Evolutionary conservation across 2,888 invertebrate species (phyloP), one percentile per base, ranked within the genome.

Genomic region (Willowsia nigromaculata): DNA sequence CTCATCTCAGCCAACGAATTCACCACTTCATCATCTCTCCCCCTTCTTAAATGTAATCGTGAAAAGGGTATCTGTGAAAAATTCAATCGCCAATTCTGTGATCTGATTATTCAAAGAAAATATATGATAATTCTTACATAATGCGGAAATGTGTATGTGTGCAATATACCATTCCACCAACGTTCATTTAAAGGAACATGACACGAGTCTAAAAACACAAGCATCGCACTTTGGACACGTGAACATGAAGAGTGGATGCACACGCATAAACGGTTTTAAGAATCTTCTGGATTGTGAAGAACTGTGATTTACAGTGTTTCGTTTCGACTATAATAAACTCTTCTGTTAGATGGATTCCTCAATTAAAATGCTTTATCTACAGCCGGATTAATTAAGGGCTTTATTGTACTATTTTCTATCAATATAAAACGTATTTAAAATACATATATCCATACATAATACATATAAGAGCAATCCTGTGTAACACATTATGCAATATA

Each of bases 21-120:
- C 25, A 18, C 47, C 13, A 1, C 5, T 25, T 43, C 43, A 74
- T n/a, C 9, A n/a, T 76, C 33, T 27, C 50, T 27, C 50, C 50
- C 27, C 15, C 40, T 18, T 40, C 6, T 68, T 9, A 68, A 37
- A 30, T 62, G 62, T 15, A 27, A 71, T 13, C 33, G 11, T 25
- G 68, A 27, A 59, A 84, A 74, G 40, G 59, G 59, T 65, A 82
- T 62, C 82, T 62, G 82, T 82, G 82, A 59, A 65, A 82, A 43
- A 13, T 43, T 37, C 47, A 59, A 27, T 82, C 25, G 25, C 43
- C 65, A n/a, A 62, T 56, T 62, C 59, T 62, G 43, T 82, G 59
- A 59, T 80, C 59, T 80, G 18, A 78, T 25, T 80, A 56, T 76
- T 40, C 37, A 76, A 50, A 50, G 68, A 74, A 74, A 74, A n/a